phyloP scores from a whole-genome alignment of 2,797 vertebrate species.

The Squalus acanthias region DNA sequence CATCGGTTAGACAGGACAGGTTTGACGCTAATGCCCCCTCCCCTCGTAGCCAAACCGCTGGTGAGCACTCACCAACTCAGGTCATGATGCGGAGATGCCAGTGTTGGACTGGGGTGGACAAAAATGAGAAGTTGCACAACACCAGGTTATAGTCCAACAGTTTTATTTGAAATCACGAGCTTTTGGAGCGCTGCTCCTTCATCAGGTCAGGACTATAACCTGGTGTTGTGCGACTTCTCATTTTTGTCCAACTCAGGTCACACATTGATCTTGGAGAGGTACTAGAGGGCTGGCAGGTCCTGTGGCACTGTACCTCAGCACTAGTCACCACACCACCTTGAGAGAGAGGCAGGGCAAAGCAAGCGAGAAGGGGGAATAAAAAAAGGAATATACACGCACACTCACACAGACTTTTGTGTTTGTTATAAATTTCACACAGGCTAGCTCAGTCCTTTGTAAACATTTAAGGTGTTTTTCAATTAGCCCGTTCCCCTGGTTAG shows the following conservation, averaged over 20 bases:
- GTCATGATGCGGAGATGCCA: too few relatives aligned
- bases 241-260: background rate
- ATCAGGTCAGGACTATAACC: too few relatives aligned
- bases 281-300: background rate
- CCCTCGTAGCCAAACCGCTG: background rate
- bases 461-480: background rate
- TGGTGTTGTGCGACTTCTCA: too few relatives aligned
- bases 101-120: too few relatives aligned
- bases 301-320: background rate
- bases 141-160: too few relatives aligned
- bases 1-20: background rate
- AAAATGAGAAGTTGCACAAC: too few relatives aligned
- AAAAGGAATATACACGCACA: background rate
- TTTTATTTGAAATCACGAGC: too few relatives aligned
- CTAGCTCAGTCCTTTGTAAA: background rate
- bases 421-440: background rate
- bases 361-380: background rate
- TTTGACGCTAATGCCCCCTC: background rate
- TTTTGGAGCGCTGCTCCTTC: too few relatives aligned
- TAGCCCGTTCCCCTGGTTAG: background rate
- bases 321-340: background rate
- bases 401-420: background rate
- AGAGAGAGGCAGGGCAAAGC: background rate
- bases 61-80: background rate
- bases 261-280: background rate